Conservation (phyloP, 2,113 vertebrate genomes). For the Ramphastos sulfuratus region DNA sequence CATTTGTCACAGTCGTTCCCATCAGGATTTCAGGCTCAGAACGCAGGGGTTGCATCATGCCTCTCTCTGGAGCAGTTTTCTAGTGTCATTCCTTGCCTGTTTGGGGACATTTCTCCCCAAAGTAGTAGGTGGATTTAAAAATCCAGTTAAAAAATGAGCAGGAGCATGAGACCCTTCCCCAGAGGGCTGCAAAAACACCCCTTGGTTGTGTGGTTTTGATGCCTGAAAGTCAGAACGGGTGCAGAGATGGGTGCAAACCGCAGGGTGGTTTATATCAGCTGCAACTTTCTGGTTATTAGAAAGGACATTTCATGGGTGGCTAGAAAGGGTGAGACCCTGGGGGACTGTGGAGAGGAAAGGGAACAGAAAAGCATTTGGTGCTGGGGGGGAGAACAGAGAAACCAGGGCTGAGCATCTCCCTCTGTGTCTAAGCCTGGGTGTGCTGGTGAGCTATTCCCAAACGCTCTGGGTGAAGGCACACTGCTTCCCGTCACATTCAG, state of each 20-base stretch:
- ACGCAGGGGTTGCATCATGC: fast-evolving
- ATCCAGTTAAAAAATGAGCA: neutral
- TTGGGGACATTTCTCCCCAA: neutral
- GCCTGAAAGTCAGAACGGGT: neutral
- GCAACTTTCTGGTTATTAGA: neutral
- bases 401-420: neutral
- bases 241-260: neutral
- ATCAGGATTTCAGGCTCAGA: neutral
- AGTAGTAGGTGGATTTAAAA: fast-evolving
- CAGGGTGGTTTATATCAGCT: neutral
- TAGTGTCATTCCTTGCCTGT: fast-evolving
- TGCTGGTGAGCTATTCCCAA: neutral
- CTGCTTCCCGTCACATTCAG: neutral
- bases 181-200: fast-evolving
- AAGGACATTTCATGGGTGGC: fast-evolving
- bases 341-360: neutral
- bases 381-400: neutral
- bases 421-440: fast-evolving
- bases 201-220: fast-evolving
- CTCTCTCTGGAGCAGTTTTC: fast-evolving
- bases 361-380: fast-evolving
- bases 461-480: fast-evolving
- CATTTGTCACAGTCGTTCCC: fast-evolving
- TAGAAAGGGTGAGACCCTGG: fast-evolving
- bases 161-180: fast-evolving